A percentile compares a stretch with the other conserved stretches of the same genome.
These are phyloP conservation scores for Campoplex capitator DNA, from an alignment of 2,888 invertebrate species.

Conservation along the genomic window DNA sequence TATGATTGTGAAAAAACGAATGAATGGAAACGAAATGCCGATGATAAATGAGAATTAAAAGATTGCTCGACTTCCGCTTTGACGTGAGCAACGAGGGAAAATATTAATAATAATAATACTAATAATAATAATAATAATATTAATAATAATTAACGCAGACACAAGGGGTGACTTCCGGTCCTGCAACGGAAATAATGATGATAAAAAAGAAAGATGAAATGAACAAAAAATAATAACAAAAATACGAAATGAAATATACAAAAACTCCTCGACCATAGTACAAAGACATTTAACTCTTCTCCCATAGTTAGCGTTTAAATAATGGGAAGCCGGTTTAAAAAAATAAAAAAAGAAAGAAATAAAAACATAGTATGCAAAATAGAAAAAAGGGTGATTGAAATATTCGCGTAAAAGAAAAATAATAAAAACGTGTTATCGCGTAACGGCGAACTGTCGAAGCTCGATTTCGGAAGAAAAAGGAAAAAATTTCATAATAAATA, in stretches of 20 bases:
- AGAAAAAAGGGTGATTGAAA: conserved; percentile 63
- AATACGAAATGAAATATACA: conserved; percentile 76
- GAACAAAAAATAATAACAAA: conserved; percentile 56
- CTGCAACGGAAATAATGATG: conserved; percentile 25
- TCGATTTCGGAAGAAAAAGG: conserved; percentile 55
- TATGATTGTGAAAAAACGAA: conserved; percentile 49
- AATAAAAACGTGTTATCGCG: conserved; percentile 24
- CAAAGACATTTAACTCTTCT: conserved; percentile 83
- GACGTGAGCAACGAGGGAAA: conserved; percentile 71
- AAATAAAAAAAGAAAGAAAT: conserved; percentile 63
- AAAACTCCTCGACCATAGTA: conserved; percentile 84
- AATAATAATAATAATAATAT: conserved; percentile 73
- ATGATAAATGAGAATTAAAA: conserved; percentile 37
- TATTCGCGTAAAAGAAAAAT: conserved; percentile 33
- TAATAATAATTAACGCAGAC: conserved; percentile 31
- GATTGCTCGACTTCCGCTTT: conserved; percentile 72
- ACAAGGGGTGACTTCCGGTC: conserved; percentile 37
- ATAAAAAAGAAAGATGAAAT: conserved; percentile 11
- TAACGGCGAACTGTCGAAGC: conserved; percentile 26
- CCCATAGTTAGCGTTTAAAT: conserved; percentile 78
- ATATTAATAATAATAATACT: conserved; percentile 8
- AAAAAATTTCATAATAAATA: conserved; percentile 23
- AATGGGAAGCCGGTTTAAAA: conserved; percentile 71
- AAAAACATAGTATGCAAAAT: conserved; percentile 58
- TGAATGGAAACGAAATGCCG: conserved; percentile 25